Conservation (phyloP, 2,113 vertebrate species). For the Hypocryptadius cinnamomeus region DNA sequence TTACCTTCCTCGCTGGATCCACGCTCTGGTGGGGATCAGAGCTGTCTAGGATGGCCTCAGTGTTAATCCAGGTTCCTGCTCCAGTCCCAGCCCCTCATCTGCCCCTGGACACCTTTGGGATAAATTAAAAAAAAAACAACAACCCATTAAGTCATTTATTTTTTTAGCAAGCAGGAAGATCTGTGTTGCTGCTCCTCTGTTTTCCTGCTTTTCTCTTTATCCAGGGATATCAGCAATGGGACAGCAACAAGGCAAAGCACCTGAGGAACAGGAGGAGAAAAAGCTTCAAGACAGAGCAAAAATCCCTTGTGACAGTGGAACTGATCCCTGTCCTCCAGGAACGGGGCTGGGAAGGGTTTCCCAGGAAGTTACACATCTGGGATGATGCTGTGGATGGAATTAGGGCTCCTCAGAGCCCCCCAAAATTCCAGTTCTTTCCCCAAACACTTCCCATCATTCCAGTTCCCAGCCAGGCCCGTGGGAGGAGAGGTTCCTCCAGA, state of each 20-base stretch:
- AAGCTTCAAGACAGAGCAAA: neutral
- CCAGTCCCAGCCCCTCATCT: neutral
- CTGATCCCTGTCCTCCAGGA: neutral
- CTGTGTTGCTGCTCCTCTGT: neutral
- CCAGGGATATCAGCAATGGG: neutral
- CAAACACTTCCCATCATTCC: neutral
- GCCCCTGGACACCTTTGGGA: neutral
- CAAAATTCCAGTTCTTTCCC: neutral
- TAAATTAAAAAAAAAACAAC: neutral
- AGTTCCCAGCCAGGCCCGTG: neutral
- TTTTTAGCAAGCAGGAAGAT: neutral
- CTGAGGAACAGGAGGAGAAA: neutral
- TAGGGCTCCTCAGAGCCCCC: neutral
- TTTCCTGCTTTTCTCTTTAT: neutral
- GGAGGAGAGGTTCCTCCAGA: neutral
- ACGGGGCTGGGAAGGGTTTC: neutral
- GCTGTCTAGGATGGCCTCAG: fast-evolving
- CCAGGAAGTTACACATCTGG: fast-evolving
- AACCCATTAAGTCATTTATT: neutral
- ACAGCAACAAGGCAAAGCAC: neutral
- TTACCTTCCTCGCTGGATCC: neutral
- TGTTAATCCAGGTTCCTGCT: neutral
- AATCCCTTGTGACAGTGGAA: fast-evolving
- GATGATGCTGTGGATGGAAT: neutral
- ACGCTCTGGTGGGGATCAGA: fast-evolving